Conservation (phyloP, 2,797 vertebrate species). For the Semotilus atromaculatus region DNA sequence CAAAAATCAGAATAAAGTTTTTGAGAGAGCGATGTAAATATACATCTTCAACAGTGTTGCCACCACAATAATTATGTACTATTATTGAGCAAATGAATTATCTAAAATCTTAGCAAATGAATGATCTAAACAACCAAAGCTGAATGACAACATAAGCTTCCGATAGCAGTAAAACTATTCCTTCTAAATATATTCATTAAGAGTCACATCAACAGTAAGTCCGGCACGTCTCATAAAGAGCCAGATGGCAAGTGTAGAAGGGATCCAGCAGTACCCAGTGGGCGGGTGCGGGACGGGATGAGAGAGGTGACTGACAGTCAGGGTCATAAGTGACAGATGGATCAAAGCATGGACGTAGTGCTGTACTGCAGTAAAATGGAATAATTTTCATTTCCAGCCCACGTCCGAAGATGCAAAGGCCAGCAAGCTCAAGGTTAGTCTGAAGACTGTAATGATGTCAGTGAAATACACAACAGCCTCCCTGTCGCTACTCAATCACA, state of each 20-base stretch:
- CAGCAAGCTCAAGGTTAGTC: conserved; percentile 67
- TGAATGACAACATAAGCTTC: background rate
- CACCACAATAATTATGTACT: background rate
- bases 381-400: conserved; percentile 54
- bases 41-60: background rate
- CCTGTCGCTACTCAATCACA: conserved; percentile 33
- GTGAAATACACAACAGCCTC: conserved; percentile 36
- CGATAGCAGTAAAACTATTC: background rate
- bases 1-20: background rate
- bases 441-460: conserved; percentile 33
- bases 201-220: background rate
- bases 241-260: conserved; percentile 16
- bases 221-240: background rate
- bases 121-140: background rate
- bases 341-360: conserved; percentile 1
- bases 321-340: conserved; percentile 46
- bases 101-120: background rate
- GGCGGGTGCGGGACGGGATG: background rate
- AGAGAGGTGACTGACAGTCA: conserved; percentile 6
- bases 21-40: background rate
- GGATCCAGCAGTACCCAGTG: conserved; percentile 21
- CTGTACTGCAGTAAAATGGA: conserved; percentile 35
- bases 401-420: conserved; percentile 27
- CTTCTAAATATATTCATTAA: conserved; percentile 10
- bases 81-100: background rate